Conservation (phyloP, 1,140 invertebrate genomes). For the Orchesella cincta region DNA sequence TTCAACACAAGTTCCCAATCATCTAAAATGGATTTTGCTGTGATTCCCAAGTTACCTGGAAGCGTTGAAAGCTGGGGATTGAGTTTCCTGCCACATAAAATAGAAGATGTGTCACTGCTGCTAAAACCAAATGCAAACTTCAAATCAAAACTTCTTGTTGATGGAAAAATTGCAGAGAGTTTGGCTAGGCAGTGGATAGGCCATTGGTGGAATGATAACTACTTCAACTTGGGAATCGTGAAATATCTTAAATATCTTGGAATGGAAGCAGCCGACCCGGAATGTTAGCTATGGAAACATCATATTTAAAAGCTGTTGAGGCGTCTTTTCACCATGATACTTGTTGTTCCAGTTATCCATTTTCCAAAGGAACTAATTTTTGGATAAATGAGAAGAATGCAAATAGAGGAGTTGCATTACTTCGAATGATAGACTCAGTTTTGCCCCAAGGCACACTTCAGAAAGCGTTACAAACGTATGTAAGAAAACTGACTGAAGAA, state of each 20-base stretch:
- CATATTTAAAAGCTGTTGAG: no score
- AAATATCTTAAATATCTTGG: constrained; percentile 51
- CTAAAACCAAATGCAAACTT: no score
- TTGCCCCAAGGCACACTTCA: constrained; percentile 60
- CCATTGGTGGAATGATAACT: constrained; percentile 60
- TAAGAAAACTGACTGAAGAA: constrained; percentile 59
- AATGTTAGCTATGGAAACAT: no score
- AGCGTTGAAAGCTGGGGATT: constrained; percentile 60
- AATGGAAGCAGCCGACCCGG: constrained; percentile 42
- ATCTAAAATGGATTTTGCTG: constrained; percentile 62
- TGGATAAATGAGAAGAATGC: no score
- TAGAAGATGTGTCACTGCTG: no score
- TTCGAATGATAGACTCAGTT: constrained; percentile 65
- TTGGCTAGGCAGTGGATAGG: no score
- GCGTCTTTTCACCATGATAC: no score
- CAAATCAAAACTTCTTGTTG: no score
- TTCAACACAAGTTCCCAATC: background rate
- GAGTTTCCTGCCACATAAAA: no score
- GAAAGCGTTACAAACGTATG: constrained; percentile 55
- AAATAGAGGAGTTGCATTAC: constrained; percentile 60
- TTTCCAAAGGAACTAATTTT: no score
- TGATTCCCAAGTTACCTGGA: constrained; percentile 73
- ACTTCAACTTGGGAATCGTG: constrained; percentile 60
- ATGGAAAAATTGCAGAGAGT: no score
- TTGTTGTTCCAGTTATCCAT: no score